phyloP scores from a whole-genome alignment of 1,140 invertebrate species.

The Scaptomyza montana region DNA sequence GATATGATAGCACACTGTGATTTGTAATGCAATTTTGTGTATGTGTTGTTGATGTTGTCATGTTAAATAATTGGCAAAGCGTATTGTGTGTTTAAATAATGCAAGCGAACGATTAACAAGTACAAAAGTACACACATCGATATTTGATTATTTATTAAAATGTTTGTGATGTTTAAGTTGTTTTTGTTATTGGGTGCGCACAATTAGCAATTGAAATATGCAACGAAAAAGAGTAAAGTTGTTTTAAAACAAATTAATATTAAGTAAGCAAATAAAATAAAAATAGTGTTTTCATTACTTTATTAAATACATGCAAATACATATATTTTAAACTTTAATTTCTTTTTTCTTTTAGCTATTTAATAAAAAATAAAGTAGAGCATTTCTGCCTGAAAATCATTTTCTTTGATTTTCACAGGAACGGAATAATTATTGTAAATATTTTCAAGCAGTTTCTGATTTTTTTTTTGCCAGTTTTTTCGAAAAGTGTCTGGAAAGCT shows the following conservation, averaged over 20 bases:
- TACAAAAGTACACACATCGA: conserved; percentile 27
- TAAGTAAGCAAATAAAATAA: conserved; percentile 18
- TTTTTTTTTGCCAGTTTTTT: too few relatives aligned
- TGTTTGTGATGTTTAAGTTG: conserved; percentile 8
- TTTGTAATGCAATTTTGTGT: conserved; percentile 1
- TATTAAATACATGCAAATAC: conserved; percentile 25
- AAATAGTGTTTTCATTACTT: conserved; percentile 14
- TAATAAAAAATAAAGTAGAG: neutral
- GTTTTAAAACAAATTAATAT: conserved; percentile 14
- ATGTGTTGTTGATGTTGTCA: conserved; percentile 17
- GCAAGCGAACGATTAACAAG: conserved; percentile 41
- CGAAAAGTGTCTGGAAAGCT: too few relatives aligned
- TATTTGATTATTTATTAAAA: conserved; percentile 13
- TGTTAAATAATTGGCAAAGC: conserved; percentile 18
- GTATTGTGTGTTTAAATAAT: conserved; percentile 23
- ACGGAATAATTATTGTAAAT: too few relatives aligned
- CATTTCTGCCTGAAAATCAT: too few relatives aligned
- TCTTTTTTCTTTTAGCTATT: neutral
- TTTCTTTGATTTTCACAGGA: too few relatives aligned
- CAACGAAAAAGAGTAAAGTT: conserved; percentile 37
- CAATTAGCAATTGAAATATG: conserved; percentile 41
- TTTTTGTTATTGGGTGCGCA: conserved; percentile 41
- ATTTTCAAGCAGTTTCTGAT: too few relatives aligned
- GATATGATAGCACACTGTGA: conserved; percentile 75
- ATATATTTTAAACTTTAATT: neutral